These are phyloP conservation scores for Todus mexicanus DNA, from an alignment of 2,797 vertebrate species.

Conservation along the genomic window DNA sequence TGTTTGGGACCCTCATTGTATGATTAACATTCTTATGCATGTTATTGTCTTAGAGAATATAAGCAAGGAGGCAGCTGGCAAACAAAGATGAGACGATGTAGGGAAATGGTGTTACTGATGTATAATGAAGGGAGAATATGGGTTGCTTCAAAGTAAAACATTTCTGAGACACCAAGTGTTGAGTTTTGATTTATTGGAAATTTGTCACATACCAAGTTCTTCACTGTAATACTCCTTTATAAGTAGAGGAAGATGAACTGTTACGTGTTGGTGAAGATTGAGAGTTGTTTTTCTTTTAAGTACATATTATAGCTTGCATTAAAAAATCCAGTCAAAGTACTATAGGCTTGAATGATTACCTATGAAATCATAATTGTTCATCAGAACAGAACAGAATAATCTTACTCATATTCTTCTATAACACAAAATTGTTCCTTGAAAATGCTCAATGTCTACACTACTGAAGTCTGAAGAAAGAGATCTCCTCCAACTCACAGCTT, in stretches of 20 bases:
- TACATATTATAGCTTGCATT: background rate
- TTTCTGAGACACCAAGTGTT: background rate
- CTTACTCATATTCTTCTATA: background rate
- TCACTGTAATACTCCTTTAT: background rate
- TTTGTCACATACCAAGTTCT: background rate
- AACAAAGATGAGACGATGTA: background rate
- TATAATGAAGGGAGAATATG: background rate
- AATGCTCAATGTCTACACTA: background rate
- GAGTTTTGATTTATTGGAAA: background rate
- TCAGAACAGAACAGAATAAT: background rate
- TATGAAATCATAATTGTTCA: background rate
- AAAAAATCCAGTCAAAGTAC: background rate
- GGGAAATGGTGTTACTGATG: background rate
- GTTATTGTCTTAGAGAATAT: background rate
- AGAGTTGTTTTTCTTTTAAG: background rate
- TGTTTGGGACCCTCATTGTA: background rate
- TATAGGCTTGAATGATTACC: background rate
- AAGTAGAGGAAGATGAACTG: background rate
- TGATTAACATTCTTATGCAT: background rate
- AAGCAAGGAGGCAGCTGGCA: background rate
- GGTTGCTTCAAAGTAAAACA: background rate
- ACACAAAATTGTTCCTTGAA: background rate
- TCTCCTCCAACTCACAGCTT: background rate
- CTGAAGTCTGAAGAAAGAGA: background rate
- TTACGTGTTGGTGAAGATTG: background rate